Base-by-base conservation (phyloP, 1,140 invertebrate genomes). In the Dreissena polymorpha region DNA sequence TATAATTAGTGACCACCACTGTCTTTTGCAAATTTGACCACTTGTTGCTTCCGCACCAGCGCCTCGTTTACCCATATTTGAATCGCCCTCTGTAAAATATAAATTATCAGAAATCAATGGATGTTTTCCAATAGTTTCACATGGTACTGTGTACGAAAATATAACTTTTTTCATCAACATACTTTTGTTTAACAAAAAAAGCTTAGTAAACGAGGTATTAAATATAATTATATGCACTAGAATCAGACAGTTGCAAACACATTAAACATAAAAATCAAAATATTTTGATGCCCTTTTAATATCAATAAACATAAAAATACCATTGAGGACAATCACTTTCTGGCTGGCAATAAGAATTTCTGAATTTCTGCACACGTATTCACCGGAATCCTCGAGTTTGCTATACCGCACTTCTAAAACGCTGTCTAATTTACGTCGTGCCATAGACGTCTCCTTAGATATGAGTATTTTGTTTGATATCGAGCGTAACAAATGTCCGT, bases 401-500 rank as follows among this genome's bases (percentile, higher is more conserved):
- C 81, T 83, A 49, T 83, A 63, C 18, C 49, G 64, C 71, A 83
- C 76, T 83, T 83, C 81, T 63, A 83, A 53, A 29, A 83, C 73
- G 76, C 81, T 83, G 39, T 76, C 63, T 57, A 83, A 71, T 23
- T 76, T 76, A 18, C 72, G 60, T 18, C 68, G 23, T 14, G 64
- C 25, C 7, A 83, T 71, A 25, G 81, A 83, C 0, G 27, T 77
- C 0, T 76, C 73, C 68, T 83, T 83, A 39, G 39, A 14, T 49
- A 83, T 77, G 27, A 60, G 27, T 29, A 76, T 70, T 77, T 50
- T 76, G 12, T 75, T 14, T 23, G 65, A 76, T n/a, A 18, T 18
- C 12, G 64, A 53, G n/a, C 68, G 50, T 57, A 83, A 50, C 13
- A 83, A 25, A 67, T 87, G 73, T 0, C 89, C 89, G 67, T 89